Evolutionary conservation across 2,888 invertebrate genomes (phyloP).

Genomic region (Drosophila kambysellisi): DNA sequence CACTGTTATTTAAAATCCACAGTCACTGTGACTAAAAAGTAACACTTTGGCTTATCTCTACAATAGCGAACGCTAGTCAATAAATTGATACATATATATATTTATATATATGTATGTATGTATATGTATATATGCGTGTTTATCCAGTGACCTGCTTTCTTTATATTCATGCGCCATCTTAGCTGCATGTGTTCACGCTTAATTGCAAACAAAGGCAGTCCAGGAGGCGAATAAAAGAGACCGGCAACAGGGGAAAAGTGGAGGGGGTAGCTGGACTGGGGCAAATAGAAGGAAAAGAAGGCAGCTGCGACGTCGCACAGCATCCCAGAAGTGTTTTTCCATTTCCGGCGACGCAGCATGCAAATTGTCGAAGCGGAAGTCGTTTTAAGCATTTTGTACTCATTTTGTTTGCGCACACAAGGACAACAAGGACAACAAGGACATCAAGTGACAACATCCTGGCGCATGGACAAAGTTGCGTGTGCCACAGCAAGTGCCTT

Average conservation of each 20-base stretch:
- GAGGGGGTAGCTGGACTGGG: neutral
- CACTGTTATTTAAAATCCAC: neutral
- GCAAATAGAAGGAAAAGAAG: neutral
- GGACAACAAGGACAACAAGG: constrained; percentile 13
- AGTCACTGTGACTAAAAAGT: neutral
- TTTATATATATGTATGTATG: neutral
- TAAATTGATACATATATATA: constrained; percentile 11
- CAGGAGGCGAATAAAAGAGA: neutral
- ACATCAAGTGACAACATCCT: constrained; percentile 76
- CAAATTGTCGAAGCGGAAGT: constrained; percentile 77
- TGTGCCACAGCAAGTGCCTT: constrained; percentile 71
- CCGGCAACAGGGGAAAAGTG: neutral
- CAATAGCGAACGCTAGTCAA: constrained; percentile 20
- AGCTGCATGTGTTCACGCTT: constrained; percentile 75
- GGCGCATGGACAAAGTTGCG: constrained; percentile 74
- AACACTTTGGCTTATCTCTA: neutral
- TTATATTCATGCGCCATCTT: constrained; percentile 17
- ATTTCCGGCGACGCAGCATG: constrained; percentile 75
- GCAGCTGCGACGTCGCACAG: constrained; percentile 20
- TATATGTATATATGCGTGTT: neutral
- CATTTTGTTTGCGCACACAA: constrained; percentile 73
- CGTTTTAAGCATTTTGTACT: constrained; percentile 80
- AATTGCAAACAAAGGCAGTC: constrained; percentile 67
- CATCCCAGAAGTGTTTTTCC: constrained; percentile 72
- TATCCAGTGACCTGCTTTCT: constrained; percentile 72